Evolutionary conservation across 2,797 vertebrate species (phyloP), one percentile per base, ranked within the genome.

Genomic region (Manis pentadactyla): DNA sequence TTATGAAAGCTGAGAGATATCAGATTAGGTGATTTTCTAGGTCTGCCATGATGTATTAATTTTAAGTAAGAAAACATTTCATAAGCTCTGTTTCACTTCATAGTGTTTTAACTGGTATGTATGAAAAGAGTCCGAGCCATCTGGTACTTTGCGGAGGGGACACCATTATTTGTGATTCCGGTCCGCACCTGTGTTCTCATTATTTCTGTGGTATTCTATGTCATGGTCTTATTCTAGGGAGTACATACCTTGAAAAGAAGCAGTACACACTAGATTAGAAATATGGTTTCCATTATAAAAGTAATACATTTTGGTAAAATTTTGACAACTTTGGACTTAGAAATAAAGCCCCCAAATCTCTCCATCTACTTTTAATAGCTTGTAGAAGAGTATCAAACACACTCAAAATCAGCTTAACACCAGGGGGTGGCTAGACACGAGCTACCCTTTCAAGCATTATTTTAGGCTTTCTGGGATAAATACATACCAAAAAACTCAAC

Each of bases 281-380:
- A 7, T 82, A 14, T 13, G 39, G 23, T 75, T 96, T 96, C 51
- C 29, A 27, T 79, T 64, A 66, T 83, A 82, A 74, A 95, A 95
- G 10, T 55, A n/a, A 49, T 23, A 27, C 8, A 89, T 73, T 94
- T 94, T 66, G 57, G 2, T 71, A 57, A 75, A 88, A 9, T 42
- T 42, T 42, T 42, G 42, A 46, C 42, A 46, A 46, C 42, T 46
- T 46, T 46, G 42, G 42, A 46, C 42, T 46, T 46, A 46, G 7
- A 46, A 46, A 46, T 46, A 69, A 82, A 78, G 31, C 34, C 49
- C 39, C 12, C 12, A 71, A 57, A 14, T 39, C 31, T n/a, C 64
- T 29, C 4, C 29, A 31, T 68, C 19, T 19, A 19, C 39, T 74
- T 93, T 63, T 63, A 77, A 18, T 90, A 83, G 31, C 87, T 93